A percentile compares a stretch with the other conserved stretches of the same genome.
Evolutionary conservation across 2,888 invertebrate genomes (phyloP).

Genomic region (Acleris literana): DNA sequence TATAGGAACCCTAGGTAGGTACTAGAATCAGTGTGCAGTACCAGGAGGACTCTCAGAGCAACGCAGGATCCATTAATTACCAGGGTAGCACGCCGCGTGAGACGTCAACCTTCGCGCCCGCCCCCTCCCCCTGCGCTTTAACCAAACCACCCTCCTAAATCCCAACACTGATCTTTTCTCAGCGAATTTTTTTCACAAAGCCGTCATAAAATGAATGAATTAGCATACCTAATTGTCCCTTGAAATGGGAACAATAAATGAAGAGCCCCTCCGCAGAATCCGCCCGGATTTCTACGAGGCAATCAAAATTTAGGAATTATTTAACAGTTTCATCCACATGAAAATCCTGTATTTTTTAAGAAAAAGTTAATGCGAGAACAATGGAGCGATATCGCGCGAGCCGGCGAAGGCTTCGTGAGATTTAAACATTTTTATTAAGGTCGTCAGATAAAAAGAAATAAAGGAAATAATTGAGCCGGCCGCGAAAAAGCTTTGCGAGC

Average conservation of each 20-base stretch:
- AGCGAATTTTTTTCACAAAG: slow-evolving; percentile 60
- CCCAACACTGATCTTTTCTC: slow-evolving; percentile 63
- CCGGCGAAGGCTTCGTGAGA: slow-evolving; percentile 52
- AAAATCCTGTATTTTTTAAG: slow-evolving; percentile 60
- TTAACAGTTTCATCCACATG: slow-evolving; percentile 69
- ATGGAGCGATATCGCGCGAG: slow-evolving; percentile 56
- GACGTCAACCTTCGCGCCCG: slow-evolving; percentile 51
- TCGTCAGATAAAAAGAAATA: slow-evolving; percentile 55
- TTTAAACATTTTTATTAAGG: slow-evolving; percentile 70
- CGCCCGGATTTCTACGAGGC: slow-evolving; percentile 68
- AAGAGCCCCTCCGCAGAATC: slow-evolving; percentile 62
- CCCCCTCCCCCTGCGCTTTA: slow-evolving; percentile 42
- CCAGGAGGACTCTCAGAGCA: slow-evolving; percentile 55
- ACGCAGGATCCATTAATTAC: slow-evolving; percentile 64
- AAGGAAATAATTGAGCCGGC: slow-evolving; percentile 53
- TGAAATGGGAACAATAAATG: slow-evolving; percentile 71
- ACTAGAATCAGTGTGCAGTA: slow-evolving; percentile 47
- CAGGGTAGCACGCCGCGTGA: slow-evolving; percentile 51
- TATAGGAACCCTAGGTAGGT: slow-evolving; percentile 24
- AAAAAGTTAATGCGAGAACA: slow-evolving; percentile 60
- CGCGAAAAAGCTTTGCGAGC: slow-evolving; percentile 57
- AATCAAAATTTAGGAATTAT: slow-evolving; percentile 77
- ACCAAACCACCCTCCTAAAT: slow-evolving; percentile 54
- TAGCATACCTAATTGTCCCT: slow-evolving; percentile 79
- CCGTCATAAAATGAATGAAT: slow-evolving; percentile 75